A percentile compares a stretch with the other conserved stretches of the same genome.
phyloP scores from a whole-genome alignment of 2,888 invertebrate species.

The Nephrotoma appendiculata region DNA sequence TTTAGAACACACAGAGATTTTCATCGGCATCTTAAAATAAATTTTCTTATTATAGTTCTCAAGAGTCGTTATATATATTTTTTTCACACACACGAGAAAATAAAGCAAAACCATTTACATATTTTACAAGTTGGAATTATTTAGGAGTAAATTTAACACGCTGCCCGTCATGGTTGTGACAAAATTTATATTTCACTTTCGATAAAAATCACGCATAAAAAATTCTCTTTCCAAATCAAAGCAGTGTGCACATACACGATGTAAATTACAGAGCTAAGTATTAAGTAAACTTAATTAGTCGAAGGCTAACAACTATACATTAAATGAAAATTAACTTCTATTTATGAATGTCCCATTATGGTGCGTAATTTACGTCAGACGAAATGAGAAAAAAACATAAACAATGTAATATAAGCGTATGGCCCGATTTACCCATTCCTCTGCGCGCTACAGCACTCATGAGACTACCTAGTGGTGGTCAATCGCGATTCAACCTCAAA shows the following conservation, averaged over 20 bases:
- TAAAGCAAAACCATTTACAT: no score
- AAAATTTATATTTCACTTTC: no score
- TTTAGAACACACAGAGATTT: neutral
- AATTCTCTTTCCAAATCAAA: no score
- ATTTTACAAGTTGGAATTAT: no score
- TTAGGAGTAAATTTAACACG: no score
- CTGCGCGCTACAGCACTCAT: no score
- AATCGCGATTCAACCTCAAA: neutral
- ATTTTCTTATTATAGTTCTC: neutral
- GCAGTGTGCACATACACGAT: no score
- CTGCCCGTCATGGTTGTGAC: no score
- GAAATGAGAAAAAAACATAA: neutral
- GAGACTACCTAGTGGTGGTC: no score
- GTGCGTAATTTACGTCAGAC: neutral
- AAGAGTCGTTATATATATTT: neutral
- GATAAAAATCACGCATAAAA: no score
- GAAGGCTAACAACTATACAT: neutral
- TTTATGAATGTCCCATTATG: neutral
- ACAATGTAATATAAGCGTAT: neutral
- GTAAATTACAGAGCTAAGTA: neutral
- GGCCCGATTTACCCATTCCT: no score
- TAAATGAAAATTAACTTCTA: neutral
- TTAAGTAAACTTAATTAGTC: neutral
- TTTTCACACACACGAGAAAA: neutral
- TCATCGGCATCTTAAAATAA: neutral